Evolutionary conservation across 2,113 vertebrate genomes (phyloP).

Genomic region (Dasyprocta punctata): DNA sequence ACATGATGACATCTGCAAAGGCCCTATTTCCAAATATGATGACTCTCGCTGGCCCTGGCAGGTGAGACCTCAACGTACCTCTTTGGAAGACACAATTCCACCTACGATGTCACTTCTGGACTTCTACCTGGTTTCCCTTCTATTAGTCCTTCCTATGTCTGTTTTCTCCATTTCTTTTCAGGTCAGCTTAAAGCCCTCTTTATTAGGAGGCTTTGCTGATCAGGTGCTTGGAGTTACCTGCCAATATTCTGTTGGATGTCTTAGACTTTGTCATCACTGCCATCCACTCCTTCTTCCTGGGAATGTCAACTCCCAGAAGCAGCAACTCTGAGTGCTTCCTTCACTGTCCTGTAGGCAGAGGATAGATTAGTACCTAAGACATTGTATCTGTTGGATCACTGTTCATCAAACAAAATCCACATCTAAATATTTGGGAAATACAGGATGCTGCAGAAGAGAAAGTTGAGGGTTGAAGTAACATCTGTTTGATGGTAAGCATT

Average conservation of each 20-base stretch:
- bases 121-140: neutral
- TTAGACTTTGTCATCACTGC: neutral
- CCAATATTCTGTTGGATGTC: neutral
- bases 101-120: fast-evolving
- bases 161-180: neutral
- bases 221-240: neutral
- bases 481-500: neutral
- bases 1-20: neutral
- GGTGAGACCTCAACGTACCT: neutral
- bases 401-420: neutral
- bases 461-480: neutral
- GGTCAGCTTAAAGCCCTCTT: neutral
- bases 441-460: neutral
- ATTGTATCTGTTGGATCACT: neutral
- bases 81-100: neutral
- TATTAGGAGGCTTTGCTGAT: neutral
- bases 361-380: neutral
- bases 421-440: neutral
- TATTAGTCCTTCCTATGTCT: neutral
- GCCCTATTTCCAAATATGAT: neutral
- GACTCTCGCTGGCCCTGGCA: fast-evolving
- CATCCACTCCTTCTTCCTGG: neutral
- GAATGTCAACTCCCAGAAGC: neutral
- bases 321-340: neutral
- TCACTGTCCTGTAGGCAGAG: neutral